Evolutionary conservation across 2,113 vertebrate species (phyloP), one percentile per base, ranked within the genome.

Genomic region (Bubo scandiacus): DNA sequence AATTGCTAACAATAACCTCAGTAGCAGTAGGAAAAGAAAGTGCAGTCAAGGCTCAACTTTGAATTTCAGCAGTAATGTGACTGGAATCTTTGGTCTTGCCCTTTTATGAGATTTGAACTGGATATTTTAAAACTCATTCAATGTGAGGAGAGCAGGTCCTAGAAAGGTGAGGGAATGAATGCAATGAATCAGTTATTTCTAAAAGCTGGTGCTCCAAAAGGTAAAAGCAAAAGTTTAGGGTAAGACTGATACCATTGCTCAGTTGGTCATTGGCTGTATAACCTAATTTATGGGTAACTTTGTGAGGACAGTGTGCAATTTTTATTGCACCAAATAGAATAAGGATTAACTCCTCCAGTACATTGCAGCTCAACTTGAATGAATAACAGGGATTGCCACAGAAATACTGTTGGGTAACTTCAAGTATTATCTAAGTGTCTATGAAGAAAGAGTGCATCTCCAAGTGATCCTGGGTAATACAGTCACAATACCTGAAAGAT

Each of bases 1-100:
- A 91, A 85, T 81, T 84, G 38, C 86, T 95, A 91, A 92, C 88
- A 95, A 90, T 95, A 94, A 89, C 74, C 40, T 75, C 81, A 77
- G 62, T 78, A 95, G 38, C 58, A 82, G 54, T 6, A 62, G 42
- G 29, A 61, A 82, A 92, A 85, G 68, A 89, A 96, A 89, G 89
- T 84, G 30, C 30, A 85, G 78, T 79, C 45, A 92, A 82, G 20
- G 12, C 66, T 95, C 32, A 81, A 15, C n/a, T 92, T 84, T 67
- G 40, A 77, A 61, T 87, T 86, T 91, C 65, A 87, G 8, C 63
- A 80, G 42, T n/a, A 87, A 86, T 70, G 26, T 72, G 17, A 89
- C 83, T 72, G 34, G 65, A 82, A 52, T 74, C 45, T 73, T 88
- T 70, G n/a, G 27, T 47, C 57, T 95, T 85, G 9, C 8, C 6